These are phyloP conservation scores for Spinus pinus DNA, from an alignment of 2,797 vertebrate species.

Conservation along the genomic window DNA sequence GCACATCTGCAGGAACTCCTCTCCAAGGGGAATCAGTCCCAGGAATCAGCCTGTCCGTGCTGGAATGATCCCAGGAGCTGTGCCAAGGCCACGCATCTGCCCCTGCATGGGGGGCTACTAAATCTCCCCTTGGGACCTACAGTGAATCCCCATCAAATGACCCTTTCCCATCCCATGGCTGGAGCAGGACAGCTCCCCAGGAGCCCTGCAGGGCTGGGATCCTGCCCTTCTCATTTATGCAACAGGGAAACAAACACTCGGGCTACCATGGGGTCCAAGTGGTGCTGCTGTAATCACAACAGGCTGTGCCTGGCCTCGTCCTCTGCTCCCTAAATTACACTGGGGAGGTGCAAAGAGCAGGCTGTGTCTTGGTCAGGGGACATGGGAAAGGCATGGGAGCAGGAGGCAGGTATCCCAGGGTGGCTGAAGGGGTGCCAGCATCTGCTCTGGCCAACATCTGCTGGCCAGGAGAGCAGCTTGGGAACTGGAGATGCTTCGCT, in stretches of 20 bases:
- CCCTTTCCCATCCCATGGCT: background rate
- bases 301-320: rapidly evolving
- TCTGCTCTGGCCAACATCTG: background rate
- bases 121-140: background rate
- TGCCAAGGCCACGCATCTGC: background rate
- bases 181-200: background rate
- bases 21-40: background rate
- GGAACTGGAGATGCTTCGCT: background rate
- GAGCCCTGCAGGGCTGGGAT: background rate
- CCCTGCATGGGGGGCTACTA: background rate
- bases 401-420: background rate
- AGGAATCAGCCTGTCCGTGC: rapidly evolving
- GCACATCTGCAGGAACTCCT: background rate
- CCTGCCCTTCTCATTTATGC: background rate
- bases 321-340: background rate
- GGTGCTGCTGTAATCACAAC: background rate
- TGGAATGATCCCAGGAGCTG: background rate
- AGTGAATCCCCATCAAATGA: background rate
- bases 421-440: background rate
- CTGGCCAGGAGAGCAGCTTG: background rate
- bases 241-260: background rate
- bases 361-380: background rate
- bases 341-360: background rate
- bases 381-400: background rate
- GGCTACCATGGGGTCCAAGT: background rate